These are phyloP conservation scores for Prunella himalayana DNA, from an alignment of 2,113 vertebrate species.

Conservation along the genomic window DNA sequence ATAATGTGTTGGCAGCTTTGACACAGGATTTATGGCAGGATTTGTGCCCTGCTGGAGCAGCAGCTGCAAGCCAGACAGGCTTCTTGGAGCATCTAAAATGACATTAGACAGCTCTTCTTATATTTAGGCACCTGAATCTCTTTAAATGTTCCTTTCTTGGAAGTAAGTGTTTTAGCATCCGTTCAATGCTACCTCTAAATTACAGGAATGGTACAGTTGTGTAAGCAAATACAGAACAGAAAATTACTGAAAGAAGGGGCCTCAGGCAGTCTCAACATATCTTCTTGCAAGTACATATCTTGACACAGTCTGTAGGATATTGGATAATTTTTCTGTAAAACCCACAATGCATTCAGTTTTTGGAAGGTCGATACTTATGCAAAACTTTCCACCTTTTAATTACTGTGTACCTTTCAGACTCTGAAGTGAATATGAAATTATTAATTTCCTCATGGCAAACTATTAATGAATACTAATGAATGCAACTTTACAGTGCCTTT, in stretches of 20 bases:
- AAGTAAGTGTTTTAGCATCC: constrained; percentile 27
- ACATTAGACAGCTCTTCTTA: constrained; percentile 49
- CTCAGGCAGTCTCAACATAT: background rate
- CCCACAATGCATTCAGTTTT: background rate
- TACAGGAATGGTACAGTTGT: background rate
- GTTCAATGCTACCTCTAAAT: background rate
- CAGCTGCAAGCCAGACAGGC: constrained; percentile 62
- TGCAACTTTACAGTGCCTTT: background rate
- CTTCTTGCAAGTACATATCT: background rate
- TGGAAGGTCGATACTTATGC: background rate
- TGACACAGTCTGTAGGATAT: background rate
- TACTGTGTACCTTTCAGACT: constrained; percentile 1
- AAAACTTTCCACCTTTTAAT: constrained; percentile 28
- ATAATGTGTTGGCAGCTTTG: constrained; percentile 58
- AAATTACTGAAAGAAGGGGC: background rate
- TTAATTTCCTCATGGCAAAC: constrained; percentile 20
- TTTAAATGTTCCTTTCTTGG: constrained; percentile 43
- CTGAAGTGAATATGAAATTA: background rate
- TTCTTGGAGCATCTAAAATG: constrained; percentile 51
- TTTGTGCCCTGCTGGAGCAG: constrained; percentile 61
- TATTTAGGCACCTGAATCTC: constrained; percentile 50
- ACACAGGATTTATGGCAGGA: constrained; percentile 57
- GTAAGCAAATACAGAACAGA: constrained; percentile 39
- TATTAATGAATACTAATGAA: constrained; percentile 35
- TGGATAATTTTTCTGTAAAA: background rate